A percentile compares a stretch with the other conserved stretches of the same genome.
phyloP scores from a whole-genome alignment of 1,140 invertebrate genomes.

The Calephelis nemesis region DNA sequence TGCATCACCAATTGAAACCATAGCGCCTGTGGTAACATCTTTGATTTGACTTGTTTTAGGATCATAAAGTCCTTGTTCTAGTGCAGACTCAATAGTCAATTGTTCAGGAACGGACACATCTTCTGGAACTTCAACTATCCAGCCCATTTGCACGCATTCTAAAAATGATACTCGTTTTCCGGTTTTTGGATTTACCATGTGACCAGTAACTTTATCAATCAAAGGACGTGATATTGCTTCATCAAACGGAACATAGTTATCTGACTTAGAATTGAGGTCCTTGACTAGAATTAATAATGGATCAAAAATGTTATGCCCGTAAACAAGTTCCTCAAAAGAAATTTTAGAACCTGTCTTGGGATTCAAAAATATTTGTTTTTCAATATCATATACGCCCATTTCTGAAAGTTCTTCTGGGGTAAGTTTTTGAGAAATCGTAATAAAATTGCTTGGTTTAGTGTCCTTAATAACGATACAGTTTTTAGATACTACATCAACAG shows the following conservation, averaged over 20 bases:
- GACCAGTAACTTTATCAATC: conserved; percentile 87
- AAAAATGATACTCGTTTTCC: conserved; percentile 90
- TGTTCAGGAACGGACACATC: conserved; percentile 67
- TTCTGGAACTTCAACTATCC: conserved; percentile 83
- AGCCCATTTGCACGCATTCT: conserved; percentile 87
- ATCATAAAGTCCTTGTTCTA: conserved; percentile 84
- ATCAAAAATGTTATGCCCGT: conserved; percentile 87
- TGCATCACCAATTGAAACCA: conserved; percentile 85
- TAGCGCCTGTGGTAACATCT: conserved; percentile 81
- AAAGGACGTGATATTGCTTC: conserved; percentile 87
- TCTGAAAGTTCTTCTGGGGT: conserved; percentile 84
- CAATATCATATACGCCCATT: conserved; percentile 86
- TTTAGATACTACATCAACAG: conserved; percentile 80
- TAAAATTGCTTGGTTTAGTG: conserved; percentile 54
- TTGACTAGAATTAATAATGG: conserved; percentile 88
- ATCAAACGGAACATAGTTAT: conserved; percentile 85
- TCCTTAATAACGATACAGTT: conserved; percentile 66
- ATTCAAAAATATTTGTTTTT: conserved; percentile 88
- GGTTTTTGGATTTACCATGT: conserved; percentile 90
- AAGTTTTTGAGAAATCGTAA: conserved; percentile 79
- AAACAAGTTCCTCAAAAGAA: conserved; percentile 88
- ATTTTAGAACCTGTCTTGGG: conserved; percentile 86
- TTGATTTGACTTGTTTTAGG: conserved; percentile 82
- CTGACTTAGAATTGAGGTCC: conserved; percentile 84
- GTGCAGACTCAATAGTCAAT: conserved; percentile 82